A percentile compares a stretch with the other conserved stretches of the same genome.
Evolutionary conservation across 2,113 vertebrate species (phyloP).

Genomic region (Vidua macroura): DNA sequence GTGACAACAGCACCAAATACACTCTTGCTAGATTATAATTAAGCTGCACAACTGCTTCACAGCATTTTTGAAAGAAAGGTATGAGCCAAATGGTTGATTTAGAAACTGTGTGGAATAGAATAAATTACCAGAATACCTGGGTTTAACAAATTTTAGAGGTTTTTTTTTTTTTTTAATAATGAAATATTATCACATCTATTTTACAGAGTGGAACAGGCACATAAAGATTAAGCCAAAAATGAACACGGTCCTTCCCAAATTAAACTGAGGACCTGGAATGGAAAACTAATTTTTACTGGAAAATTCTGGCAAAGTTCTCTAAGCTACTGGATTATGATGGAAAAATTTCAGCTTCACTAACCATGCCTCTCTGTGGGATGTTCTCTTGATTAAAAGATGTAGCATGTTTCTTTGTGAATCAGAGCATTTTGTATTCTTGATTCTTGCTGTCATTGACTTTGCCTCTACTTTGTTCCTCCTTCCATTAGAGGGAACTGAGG

Average conservation of each 20-base stretch:
- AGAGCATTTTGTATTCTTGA: neutral
- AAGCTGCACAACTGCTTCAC: neutral
- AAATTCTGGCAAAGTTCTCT: neutral
- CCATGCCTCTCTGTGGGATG: neutral
- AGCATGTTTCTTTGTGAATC: neutral
- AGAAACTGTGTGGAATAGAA: neutral
- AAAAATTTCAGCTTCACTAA: neutral
- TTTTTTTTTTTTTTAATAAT: neutral
- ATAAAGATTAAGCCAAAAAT: constrained; percentile 5
- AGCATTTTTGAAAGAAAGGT: neutral
- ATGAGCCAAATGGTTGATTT: neutral
- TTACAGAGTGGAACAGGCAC: neutral
- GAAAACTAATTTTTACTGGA: constrained; percentile 25
- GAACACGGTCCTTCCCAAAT: neutral
- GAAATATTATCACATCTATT: neutral
- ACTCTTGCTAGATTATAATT: neutral
- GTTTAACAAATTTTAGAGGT: neutral
- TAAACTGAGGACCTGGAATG: neutral
- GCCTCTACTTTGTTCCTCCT: neutral
- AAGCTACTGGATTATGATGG: neutral
- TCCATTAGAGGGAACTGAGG: neutral
- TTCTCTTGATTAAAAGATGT: neutral
- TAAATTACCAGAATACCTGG: neutral
- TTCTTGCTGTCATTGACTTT: neutral
- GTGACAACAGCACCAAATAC: neutral